Percentiles rank a stretch among this genome's conserved stretches.
Evolutionary conservation across 1,140 invertebrate genomes (phyloP).

Genomic region (Anadara kagoshimensis): DNA sequence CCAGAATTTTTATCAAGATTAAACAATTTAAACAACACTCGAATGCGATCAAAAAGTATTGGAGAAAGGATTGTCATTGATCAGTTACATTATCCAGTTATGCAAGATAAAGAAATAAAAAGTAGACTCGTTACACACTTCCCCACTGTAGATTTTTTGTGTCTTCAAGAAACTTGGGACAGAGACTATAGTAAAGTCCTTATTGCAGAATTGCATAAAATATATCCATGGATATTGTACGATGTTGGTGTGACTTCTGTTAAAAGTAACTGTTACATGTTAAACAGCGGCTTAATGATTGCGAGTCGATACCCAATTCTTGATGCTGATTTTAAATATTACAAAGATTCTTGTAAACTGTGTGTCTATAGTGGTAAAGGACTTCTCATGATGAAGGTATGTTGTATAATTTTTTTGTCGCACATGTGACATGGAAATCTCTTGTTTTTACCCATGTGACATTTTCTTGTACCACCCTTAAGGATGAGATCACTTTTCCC

Average conservation of each 20-base stretch:
- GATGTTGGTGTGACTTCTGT: conserved; percentile 54
- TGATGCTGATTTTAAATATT: conserved; percentile 67
- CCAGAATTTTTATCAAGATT: conserved; percentile 57
- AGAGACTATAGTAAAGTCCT: conserved; percentile 50
- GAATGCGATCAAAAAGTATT: conserved; percentile 46
- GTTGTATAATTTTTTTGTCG: background rate
- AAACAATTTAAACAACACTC: conserved; percentile 57
- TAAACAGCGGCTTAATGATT: conserved; percentile 72
- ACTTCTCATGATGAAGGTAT: conserved; percentile 71
- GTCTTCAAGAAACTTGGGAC: conserved; percentile 62
- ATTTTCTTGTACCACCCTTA: too few relatives aligned
- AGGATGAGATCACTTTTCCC: too few relatives aligned
- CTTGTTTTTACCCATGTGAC: too few relatives aligned
- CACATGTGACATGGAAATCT: background rate
- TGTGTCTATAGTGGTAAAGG: conserved; percentile 64
- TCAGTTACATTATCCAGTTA: conserved; percentile 42
- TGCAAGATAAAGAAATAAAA: conserved; percentile 5
- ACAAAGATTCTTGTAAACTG: conserved; percentile 50
- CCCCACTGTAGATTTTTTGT: conserved; percentile 58
- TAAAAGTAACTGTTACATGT: conserved; percentile 49
- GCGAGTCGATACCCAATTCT: conserved; percentile 70
- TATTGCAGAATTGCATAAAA: conserved; percentile 58
- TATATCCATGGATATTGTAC: conserved; percentile 64
- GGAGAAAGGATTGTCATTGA: conserved; percentile 56
- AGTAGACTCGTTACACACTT: conserved; percentile 49